phyloP scores from a whole-genome alignment of 1,140 invertebrate genomes.

The Lerema accius region DNA sequence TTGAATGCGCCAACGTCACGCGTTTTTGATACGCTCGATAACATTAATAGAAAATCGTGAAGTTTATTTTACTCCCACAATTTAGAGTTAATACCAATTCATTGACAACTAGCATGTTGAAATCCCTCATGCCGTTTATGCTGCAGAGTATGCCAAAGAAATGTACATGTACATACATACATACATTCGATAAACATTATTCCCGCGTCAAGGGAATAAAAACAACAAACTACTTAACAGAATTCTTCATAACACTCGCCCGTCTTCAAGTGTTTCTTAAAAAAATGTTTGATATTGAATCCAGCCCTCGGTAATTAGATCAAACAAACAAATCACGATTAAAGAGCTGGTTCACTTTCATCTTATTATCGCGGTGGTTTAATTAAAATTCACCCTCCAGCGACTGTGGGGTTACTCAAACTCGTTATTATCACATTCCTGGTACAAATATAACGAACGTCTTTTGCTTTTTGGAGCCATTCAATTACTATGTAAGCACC shows the following conservation, averaged over 20 bases:
- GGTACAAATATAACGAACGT: slow-evolving; percentile 32
- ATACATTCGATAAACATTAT: too few species aligned
- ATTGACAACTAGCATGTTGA: too few species aligned
- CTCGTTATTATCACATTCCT: slow-evolving; percentile 34
- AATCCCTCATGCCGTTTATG: too few species aligned
- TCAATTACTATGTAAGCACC: too few species aligned
- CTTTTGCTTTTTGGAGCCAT: slow-evolving; percentile 25
- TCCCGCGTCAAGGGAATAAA: too few species aligned
- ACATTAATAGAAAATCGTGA: too few species aligned
- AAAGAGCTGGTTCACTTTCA: slow-evolving; percentile 31
- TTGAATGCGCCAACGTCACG: too few species aligned
- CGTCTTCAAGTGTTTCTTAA: neutral
- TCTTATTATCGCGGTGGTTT: slow-evolving; percentile 28
- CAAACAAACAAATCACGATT: slow-evolving; percentile 35
- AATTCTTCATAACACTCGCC: slow-evolving; percentile 9
- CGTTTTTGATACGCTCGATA: too few species aligned
- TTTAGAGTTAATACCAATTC: too few species aligned
- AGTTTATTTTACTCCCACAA: too few species aligned
- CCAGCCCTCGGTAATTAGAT: slow-evolving; percentile 27
- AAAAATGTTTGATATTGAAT: slow-evolving; percentile 29
- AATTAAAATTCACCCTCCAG: slow-evolving; percentile 31
- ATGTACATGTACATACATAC: too few species aligned
- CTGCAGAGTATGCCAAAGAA: too few species aligned
- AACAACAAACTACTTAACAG: neutral
- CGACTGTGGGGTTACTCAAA: slow-evolving; percentile 29